phyloP scores from a whole-genome alignment of 1,140 invertebrate genomes.

The Hypothenemus hampei region DNA sequence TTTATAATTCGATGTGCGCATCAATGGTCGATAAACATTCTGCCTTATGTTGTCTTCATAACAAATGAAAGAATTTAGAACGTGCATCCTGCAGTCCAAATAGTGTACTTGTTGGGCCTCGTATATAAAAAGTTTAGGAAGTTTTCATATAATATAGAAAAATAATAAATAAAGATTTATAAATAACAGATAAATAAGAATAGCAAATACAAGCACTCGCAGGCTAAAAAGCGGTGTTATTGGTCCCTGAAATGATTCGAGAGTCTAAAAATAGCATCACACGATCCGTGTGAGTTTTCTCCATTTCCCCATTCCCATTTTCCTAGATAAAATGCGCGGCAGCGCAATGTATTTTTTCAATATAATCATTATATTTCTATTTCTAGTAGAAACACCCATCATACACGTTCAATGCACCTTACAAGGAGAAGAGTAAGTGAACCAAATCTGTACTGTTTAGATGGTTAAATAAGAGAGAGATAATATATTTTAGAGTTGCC shows the following conservation, averaged over 20 bases:
- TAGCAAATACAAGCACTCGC: too few relatives aligned
- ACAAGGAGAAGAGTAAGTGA: conserved; percentile 34
- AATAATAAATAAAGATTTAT: too few relatives aligned
- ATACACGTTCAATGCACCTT: conserved; percentile 11
- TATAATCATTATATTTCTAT: background rate
- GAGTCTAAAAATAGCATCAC: conserved; percentile 22
- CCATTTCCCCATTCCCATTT: conserved; percentile 8
- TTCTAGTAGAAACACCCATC: background rate
- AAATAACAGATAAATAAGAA: too few relatives aligned
- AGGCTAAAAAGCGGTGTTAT: background rate
- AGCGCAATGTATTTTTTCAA: conserved; percentile 18
- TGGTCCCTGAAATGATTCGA: conserved; percentile 2
- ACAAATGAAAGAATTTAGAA: too few relatives aligned
- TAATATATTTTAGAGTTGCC: conserved; percentile 31
- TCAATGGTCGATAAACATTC: too few relatives aligned
- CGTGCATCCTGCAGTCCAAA: too few relatives aligned
- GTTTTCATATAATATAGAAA: too few relatives aligned
- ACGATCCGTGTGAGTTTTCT: conserved; percentile 8
- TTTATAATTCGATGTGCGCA: too few relatives aligned
- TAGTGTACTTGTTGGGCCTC: too few relatives aligned
- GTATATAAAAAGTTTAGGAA: too few relatives aligned
- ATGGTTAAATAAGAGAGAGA: background rate
- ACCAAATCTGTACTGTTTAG: background rate
- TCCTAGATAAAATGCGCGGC: conserved; percentile 19
- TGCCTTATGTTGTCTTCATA: too few relatives aligned